Evolutionary conservation across 1,140 invertebrate species (phyloP).

Genomic region (Camponotus vicinus): DNA sequence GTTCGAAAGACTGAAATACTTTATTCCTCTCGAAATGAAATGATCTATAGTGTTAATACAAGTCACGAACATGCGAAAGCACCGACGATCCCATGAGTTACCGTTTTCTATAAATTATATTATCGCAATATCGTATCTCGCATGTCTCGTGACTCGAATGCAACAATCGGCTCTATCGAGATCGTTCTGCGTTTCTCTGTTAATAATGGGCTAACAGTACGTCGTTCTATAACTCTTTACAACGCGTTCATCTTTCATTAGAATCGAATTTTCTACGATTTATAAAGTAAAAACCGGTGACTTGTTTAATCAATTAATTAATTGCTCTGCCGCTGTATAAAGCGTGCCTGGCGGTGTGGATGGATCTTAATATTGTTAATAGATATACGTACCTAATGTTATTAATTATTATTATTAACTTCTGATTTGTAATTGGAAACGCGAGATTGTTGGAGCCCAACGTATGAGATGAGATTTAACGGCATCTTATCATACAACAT

Average conservation of each 20-base stretch:
- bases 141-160: constrained; percentile 48
- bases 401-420: constrained; percentile 77
- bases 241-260: constrained; percentile 55
- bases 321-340: constrained; percentile 68
- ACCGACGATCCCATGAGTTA: constrained; percentile 50
- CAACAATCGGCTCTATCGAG: constrained; percentile 28
- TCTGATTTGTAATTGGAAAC: constrained; percentile 76
- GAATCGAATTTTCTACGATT: constrained; percentile 60
- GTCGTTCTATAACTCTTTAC: constrained; percentile 54
- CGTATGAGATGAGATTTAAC: constrained; percentile 34
- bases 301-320: constrained; percentile 65
- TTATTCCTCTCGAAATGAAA: constrained; percentile 48
- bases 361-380: constrained; percentile 79
- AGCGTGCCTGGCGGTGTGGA: constrained; percentile 75
- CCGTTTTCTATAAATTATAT: constrained; percentile 54
- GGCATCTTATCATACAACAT: background rate
- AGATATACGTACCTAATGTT: constrained; percentile 82
- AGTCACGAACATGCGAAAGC: constrained; percentile 33
- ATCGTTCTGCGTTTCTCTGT: constrained; percentile 10
- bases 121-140: constrained; percentile 70
- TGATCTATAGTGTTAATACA: constrained; percentile 37
- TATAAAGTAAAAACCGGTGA: constrained; percentile 37
- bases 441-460: constrained; percentile 66
- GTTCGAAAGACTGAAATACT: constrained; percentile 43
- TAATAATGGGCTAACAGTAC: background rate